Percentiles rank a stretch among this genome's conserved stretches.
phyloP scores from a whole-genome alignment of 2,113 vertebrate genomes.

The Pardalotus punctatus region DNA sequence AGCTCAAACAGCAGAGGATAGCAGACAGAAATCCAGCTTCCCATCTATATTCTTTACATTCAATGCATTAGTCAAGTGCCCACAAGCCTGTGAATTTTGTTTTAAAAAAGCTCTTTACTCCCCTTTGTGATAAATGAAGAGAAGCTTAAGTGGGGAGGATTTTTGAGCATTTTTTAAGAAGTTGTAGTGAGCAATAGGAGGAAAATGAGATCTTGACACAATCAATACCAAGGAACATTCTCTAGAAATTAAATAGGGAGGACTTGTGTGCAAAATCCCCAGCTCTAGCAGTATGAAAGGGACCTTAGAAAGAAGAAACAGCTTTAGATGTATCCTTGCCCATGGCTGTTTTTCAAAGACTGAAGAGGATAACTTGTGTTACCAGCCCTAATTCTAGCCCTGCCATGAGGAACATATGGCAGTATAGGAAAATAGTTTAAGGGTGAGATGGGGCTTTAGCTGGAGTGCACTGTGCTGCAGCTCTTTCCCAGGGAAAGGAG shows the following conservation, averaged over 20 bases:
- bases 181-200: neutral
- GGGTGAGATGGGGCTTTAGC: neutral
- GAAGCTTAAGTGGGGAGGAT: neutral
- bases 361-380: neutral
- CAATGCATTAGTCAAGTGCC: neutral
- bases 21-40: neutral
- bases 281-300: neutral
- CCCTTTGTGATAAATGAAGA: neutral
- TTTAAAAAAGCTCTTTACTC: neutral
- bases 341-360: neutral
- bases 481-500: neutral
- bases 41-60: neutral
- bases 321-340: neutral
- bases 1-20: neutral
- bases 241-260: neutral
- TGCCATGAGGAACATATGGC: neutral
- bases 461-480: neutral
- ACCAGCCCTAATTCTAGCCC: neutral
- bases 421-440: neutral
- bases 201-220: neutral
- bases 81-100: neutral
- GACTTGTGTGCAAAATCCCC: neutral
- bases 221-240: neutral
- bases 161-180: neutral
- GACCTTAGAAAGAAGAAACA: neutral